Base-by-base conservation (phyloP, 2,888 invertebrate genomes). In the Rhorus exstirpatorius region DNA sequence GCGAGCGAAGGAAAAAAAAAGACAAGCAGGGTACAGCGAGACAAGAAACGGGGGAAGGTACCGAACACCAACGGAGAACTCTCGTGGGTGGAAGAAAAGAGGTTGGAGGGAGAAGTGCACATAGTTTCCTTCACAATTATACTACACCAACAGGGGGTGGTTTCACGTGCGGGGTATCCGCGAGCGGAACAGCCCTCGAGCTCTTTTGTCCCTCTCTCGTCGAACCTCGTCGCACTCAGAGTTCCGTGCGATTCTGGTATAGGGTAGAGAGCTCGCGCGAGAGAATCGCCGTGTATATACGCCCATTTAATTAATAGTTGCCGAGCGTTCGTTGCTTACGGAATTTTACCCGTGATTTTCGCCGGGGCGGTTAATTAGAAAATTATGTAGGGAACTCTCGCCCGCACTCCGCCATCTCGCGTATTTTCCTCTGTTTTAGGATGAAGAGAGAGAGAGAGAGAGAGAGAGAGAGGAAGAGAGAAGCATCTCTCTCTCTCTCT, bases 221-320 rank as follows among this genome's bases (percentile, higher is more conserved):
- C 79, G 79, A 79, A 67, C 83, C 82, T 77, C 79, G 71, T 53
- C 63, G 74, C 75, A 31, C 71, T 60, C 46, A 35, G 35, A 38
- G 41, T 44, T 55, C 70, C 67, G 46, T 72, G 78, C 76, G 84
- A 81, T 81, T 49, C 78, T 75, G 80, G 71, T 71, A 79, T 77
- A 77, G 35, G 51, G 79, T 49, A 17, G 14, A 67, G 49, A 19
- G 10, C 65, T 72, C 83, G 79, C 70, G 53, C 77, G 78, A 76
- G 83, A 83, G 85, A 84, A 86, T 85, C 87, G 63, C 84, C 86
- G 85, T 67, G 76, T 76, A 76, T 85, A 84, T 74, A 87, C 87
- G 86, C 85, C 86, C 87, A 87, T 88, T 89, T 89, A 89, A 89
- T 89, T 88, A 89, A 89, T 89, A 88, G 88, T 87, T 88, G 84